Conservation (phyloP, 2,888 invertebrate genomes). For the Arctia plantaginis region DNA sequence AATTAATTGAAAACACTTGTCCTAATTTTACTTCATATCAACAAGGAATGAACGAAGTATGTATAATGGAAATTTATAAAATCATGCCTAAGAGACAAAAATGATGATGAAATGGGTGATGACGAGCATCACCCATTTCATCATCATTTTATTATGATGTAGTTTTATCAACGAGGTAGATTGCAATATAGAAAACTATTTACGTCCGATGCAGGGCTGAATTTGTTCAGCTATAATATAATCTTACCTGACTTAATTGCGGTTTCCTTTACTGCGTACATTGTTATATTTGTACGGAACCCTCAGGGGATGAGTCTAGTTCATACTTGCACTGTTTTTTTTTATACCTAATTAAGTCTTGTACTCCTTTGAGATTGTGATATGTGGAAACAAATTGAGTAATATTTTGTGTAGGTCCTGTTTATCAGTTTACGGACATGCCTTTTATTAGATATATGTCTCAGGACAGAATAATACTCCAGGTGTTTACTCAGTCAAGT, state of each 20-base stretch:
- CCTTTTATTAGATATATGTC: slow-evolving; percentile 22
- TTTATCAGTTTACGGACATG: slow-evolving; percentile 10
- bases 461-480: slow-evolving; percentile 11
- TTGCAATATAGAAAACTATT: background rate
- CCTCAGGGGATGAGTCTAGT: background rate
- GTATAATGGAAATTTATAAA: background rate
- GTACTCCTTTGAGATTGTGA: background rate
- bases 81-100: no score
- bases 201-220: background rate
- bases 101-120: no score
- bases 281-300: background rate
- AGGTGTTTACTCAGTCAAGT: slow-evolving; percentile 11
- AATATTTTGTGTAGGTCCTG: background rate
- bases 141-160: background rate
- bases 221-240: background rate
- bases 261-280: background rate
- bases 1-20: no score
- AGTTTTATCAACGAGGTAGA: background rate
- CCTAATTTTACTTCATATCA: background rate
- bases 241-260: slow-evolving; percentile 3
- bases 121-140: background rate
- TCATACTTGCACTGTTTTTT: background rate
- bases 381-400: slow-evolving; percentile 8
- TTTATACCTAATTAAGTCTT: background rate
- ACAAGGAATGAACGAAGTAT: background rate